Base-by-base conservation (phyloP, 2,113 vertebrate genomes). In the Cryptotis parvus region DNA sequence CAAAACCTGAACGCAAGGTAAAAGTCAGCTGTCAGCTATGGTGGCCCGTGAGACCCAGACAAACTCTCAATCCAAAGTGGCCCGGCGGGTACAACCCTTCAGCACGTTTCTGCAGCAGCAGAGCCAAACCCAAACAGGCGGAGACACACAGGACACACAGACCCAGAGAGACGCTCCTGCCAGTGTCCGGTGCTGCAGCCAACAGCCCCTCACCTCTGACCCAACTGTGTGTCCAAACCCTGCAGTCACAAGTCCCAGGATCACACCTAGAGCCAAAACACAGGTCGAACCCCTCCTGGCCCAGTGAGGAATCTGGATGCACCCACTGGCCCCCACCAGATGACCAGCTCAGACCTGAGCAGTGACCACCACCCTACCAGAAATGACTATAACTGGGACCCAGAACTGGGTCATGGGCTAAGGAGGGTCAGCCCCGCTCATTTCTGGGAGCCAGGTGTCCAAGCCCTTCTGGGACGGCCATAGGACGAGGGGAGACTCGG, bases 1-100 rank as follows among this genome's bases (percentile, higher is more conserved):
- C 83, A 87, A n/a, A 41, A 87, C 33, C 58, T 74, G 61, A 70
- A 79, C 75, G 65, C 91, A 27, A 91, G 70, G 82, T 49, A 63
- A 14, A 83, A 49, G 11, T 33, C 61, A 68, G n/a, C 41, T 52
- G 43, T 61, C 58, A 89, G 68, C 33, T 35, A 81, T 37, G 55
- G 33, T 31, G 73, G 41, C 66, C 55, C n/a, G 73, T 55, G 39
- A 83, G 65, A 87, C n/a, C 84, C 84, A 27, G 43, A 77, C n/a
- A 79, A 41, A 69, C 86, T 14, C 61, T 70, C 1, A 29, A 45
- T 6, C 37, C 68, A 63, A 12, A 0, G 55, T 20, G 22, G 55
- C 55, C 1, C 55, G 18, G 5, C 55, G 9, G n/a, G n/a, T n/a
- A n/a, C 49, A 16, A 52, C 49, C 39, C 68, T 16, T 15, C 35